phyloP scores from a whole-genome alignment of 2,888 invertebrate species.

The Latrodectus elegans region DNA sequence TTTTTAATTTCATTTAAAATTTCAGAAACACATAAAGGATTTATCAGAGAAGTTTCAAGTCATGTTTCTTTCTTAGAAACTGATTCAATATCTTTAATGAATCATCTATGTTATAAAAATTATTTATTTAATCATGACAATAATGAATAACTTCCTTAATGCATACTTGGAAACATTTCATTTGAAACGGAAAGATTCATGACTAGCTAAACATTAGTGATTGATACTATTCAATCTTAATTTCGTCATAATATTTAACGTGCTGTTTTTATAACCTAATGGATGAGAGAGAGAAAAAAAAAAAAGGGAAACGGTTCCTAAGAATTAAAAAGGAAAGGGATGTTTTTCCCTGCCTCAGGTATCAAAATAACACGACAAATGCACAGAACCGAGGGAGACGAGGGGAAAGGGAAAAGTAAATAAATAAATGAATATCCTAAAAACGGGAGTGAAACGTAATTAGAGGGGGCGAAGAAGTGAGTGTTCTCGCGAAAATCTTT shows the following conservation, averaged over 20 bases:
- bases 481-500: constrained; percentile 62
- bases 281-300: not conserved
- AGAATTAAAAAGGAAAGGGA: not conserved
- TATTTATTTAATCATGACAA: no score
- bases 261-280: not conserved
- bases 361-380: constrained; percentile 49
- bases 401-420: not conserved
- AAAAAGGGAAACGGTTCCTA: not conserved
- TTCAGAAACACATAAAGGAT: no score
- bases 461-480: constrained; percentile 55
- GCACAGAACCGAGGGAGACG: not conserved
- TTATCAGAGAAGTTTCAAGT: no score
- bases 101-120: no score
- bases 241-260: not conserved
- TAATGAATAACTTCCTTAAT: no score
- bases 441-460: constrained; percentile 62
- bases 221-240: no score
- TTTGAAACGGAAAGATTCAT: no score
- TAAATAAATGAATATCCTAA: constrained; percentile 63
- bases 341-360: constrained; percentile 15
- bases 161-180: no score
- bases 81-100: no score
- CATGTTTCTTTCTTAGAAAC: no score
- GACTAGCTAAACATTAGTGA: no score
- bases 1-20: no score